Percentiles rank a stretch among this genome's conserved stretches.
Conservation (phyloP, 2,888 invertebrate species). For the Ochropacha duplaris region DNA sequence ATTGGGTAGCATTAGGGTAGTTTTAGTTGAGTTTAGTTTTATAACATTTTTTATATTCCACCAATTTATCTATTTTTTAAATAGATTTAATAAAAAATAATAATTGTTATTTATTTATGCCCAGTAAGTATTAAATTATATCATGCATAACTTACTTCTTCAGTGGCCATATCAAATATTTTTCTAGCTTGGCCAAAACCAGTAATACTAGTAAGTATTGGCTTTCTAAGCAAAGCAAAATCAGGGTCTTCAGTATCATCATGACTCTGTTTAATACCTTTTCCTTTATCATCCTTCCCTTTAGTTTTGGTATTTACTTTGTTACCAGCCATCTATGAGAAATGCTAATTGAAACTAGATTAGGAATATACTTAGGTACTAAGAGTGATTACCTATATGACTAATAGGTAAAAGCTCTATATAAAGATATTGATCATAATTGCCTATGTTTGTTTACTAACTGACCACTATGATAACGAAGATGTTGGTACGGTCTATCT, state of each 20-base stretch:
- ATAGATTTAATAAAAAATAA: no score
- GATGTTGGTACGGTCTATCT: background rate
- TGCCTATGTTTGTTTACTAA: background rate
- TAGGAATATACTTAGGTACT: conserved; percentile 2
- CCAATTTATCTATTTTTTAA: no score
- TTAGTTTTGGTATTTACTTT: conserved; percentile 69
- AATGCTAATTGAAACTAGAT: conserved; percentile 9
- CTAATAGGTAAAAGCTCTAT: no score
- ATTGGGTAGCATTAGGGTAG: background rate
- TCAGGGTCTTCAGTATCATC: conserved; percentile 76
- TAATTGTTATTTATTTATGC: no score
- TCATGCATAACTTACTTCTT: conserved; percentile 84
- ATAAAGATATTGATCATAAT: background rate
- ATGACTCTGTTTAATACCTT: conserved; percentile 51
- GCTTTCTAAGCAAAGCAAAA: conserved; percentile 84
- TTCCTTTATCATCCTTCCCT: conserved; percentile 67
- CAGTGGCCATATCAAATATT: conserved; percentile 88
- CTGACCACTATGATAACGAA: background rate
- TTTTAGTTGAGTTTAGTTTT: no score
- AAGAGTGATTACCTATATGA: no score
- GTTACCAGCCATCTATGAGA: conserved; percentile 64
- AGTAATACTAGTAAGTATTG: conserved; percentile 86
- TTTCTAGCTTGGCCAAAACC: conserved; percentile 88
- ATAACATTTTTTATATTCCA: no score
- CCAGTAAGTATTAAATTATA: no score